Conservation (phyloP, 2,888 invertebrate genomes). For the Drosophila nigricruria region DNA sequence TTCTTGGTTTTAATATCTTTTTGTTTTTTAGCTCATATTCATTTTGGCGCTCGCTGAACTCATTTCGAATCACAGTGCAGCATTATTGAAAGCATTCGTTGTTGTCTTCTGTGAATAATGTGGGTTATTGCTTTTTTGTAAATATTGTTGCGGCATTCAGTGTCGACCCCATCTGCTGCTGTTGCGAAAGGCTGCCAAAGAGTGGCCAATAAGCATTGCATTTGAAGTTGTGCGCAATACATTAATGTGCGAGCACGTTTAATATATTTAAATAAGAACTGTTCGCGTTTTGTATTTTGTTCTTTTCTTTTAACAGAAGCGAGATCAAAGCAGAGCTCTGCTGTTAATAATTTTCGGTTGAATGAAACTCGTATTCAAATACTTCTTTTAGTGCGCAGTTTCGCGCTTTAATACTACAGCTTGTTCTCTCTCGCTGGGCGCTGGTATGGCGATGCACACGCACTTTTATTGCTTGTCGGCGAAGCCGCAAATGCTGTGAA, state of each 20-base stretch:
- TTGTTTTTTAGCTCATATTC: conserved; percentile 2
- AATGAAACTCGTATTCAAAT: conserved; percentile 11
- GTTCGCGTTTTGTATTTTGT: neutral
- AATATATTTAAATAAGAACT: conserved; percentile 14
- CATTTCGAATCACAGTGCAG: conserved; percentile 19
- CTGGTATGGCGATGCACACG: neutral
- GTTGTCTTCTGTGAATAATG: conserved; percentile 33
- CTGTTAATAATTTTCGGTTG: conserved; percentile 1
- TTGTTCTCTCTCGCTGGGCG: neutral
- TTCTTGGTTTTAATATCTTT: conserved; percentile 30
- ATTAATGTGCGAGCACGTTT: conserved; percentile 25
- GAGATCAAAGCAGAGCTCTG: neutral
- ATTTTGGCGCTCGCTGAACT: conserved; percentile 35
- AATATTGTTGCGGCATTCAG: conserved; percentile 28
- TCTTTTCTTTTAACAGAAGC: neutral
- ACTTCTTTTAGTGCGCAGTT: conserved; percentile 6
- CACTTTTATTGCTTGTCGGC: conserved; percentile 15
- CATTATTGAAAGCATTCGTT: conserved; percentile 28
- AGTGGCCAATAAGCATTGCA: conserved; percentile 4
- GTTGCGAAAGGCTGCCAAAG: too few species aligned
- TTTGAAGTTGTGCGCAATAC: conserved; percentile 5
- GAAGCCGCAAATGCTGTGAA: conserved; percentile 1
- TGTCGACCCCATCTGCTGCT: neutral
- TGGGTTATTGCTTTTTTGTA: conserved; percentile 63
- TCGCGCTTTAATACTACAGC: neutral